Base-by-base conservation (phyloP, 1,140 invertebrate species). In the Maniola jurtina region DNA sequence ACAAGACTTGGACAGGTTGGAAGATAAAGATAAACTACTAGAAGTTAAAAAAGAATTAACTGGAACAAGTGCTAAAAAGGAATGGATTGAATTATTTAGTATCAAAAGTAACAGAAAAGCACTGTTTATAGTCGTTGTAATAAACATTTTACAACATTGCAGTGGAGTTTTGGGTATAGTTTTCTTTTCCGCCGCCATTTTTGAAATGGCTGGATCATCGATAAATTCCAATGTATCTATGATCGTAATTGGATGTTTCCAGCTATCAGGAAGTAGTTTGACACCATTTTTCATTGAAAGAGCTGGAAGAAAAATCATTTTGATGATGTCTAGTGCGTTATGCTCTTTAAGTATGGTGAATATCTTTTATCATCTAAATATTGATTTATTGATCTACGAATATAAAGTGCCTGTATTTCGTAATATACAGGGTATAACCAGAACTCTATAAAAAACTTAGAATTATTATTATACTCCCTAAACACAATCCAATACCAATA, bases 171-270 rank as follows among this genome's bases (percentile, higher is more conserved):
- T 92, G 70, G 91, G 89, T 6, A 76, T 93, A 4, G 86, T 92
- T 68, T 92, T 92, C 67, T 93, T 92, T 66, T 84, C 92, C 0
- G 88, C 89, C 2, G 73, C 79, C 5, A 92, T 88, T 76, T 92
- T 88, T 50, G 62, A 83, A 58, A 66, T 76, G 6, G 80, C 79
- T n/a, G 76, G 62, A 15, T 77, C 80, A 9, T 74, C 73, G 0
- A 57, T 86, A 25, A 25, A 72, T 34, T 67, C 72, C 9, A 61
- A 76, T 58, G 35, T 81, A 62, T 71, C 76, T 0, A 76, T 78
- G 8, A 76, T 84, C 35, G 69, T 79, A 15, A 64, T 84, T 55
- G 76, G 76, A 25, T 57, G 64, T 8, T 91, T 93, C 11, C 92
- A 93, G 71, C 83, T 94, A 6, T 61, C 77, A 15, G 85, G 82